Evolutionary conservation across 2,888 invertebrate genomes (phyloP), one percentile per base, ranked within the genome.

Genomic region (Amphipyra tragopoginis): DNA sequence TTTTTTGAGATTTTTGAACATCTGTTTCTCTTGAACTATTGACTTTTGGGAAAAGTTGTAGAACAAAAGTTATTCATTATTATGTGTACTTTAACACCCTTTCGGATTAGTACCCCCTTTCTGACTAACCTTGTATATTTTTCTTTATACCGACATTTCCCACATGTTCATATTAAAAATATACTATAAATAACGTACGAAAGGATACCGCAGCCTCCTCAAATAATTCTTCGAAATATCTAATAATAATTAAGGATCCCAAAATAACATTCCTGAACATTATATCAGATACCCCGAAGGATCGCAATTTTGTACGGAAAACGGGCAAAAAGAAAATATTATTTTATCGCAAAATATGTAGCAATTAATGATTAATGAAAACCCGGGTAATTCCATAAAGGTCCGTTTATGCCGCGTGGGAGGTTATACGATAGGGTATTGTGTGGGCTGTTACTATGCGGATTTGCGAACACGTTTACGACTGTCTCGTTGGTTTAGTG

Each of bases 361-460:
- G 59, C 58, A 65, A 75, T 72, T 75, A 70, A 56, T 47, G 60
- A 47, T 50, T 65, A 71, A 58, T 75, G 61, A 60, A 75, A 59
- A 59, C 53, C 47, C 29, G 42, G 45, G 65, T 58, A 75, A 48
- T 50, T 21, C 53, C 26, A 10, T 33, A 69, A 58, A 70, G 51
- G 52, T 36, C 47, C 21, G 13, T 0, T 11, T 21, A n/a, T 39
- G 7, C 11, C 2, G 33, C 43, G 50, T 54, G 50, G 47, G 54
- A 33, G 42, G 45, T 3, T 5, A 21, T 13, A 14, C 8, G 9
- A 29, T n/a, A 36, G 7, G 21, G 40, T 26, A 44, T 15, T 42
- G 11, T 15, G 11, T 9, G 0, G 33, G 5, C 2, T 15, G 42
- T 10, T 40, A 26, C 36, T 11, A 10, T 9, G 3, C 1, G 10